Conservation (phyloP, 2,113 vertebrate genomes). For the Xenopus borealis region DNA sequence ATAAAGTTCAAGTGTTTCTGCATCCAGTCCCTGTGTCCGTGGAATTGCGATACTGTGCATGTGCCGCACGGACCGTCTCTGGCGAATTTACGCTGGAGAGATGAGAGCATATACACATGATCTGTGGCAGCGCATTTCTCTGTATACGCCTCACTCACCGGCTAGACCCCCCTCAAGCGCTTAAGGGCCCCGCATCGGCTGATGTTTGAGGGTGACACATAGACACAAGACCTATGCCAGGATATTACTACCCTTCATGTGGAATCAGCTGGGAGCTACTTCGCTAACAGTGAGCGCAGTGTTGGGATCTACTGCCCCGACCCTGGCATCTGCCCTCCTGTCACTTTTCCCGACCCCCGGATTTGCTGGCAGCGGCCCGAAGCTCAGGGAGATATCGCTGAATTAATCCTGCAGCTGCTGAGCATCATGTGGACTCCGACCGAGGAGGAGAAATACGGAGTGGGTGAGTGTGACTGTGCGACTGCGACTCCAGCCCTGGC, state of each 20-base stretch:
- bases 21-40: no score
- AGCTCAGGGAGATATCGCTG: background rate
- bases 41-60: no score
- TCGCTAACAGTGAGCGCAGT: constrained; percentile 24
- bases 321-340: background rate
- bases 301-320: constrained; percentile 3
- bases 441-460: constrained; percentile 91
- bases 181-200: no score
- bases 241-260: constrained; percentile 16
- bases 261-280: constrained; percentile 5
- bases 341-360: background rate
- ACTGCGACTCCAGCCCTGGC: background rate
- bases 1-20: no score
- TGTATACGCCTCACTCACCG: background rate
- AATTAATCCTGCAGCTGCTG: constrained; percentile 46
- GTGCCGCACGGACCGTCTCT: no score
- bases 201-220: no score
- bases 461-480: constrained; percentile 82
- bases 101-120: background rate
- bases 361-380: background rate
- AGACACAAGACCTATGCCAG: background rate
- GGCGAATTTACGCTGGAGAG: no score
- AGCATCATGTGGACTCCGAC: constrained; percentile 89
- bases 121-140: background rate
- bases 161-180: constrained; percentile 20